Conservation (phyloP, 2,888 invertebrate species). For the Orchesella flavescens region DNA sequence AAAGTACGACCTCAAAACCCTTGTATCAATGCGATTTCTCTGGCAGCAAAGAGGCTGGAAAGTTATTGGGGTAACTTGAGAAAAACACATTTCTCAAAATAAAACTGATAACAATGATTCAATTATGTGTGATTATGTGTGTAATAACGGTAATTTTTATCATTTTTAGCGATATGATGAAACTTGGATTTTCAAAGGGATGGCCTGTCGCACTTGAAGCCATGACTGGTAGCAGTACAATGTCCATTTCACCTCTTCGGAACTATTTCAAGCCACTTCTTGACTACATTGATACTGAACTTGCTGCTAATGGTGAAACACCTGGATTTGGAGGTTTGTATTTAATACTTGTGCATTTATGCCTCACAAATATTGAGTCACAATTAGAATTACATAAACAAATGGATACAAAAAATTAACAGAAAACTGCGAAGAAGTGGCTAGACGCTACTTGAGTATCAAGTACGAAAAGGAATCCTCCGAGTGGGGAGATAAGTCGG, state of each 20-base stretch:
- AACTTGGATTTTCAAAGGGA: conserved; percentile 75
- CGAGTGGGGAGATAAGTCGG: conserved; percentile 73
- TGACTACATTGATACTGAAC: conserved; percentile 66
- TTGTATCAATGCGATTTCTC: conserved; percentile 76
- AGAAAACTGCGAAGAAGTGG: conserved; percentile 63
- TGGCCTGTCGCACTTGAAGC: conserved; percentile 75
- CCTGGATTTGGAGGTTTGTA: conserved; percentile 68
- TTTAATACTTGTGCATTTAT: no score
- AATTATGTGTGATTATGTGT: not conserved
- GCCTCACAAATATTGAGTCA: no score
- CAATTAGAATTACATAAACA: no score
- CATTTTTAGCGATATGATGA: conserved; percentile 74
- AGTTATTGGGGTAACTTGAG: conserved; percentile 73
- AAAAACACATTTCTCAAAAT: not conserved
- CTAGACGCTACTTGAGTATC: conserved; percentile 55
- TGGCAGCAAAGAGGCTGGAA: conserved; percentile 74
- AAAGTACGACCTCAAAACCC: conserved; percentile 70
- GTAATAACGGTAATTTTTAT: not conserved
- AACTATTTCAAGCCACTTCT: conserved; percentile 74
- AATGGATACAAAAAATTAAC: no score
- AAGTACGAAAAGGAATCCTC: conserved; percentile 63
- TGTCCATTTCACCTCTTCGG: conserved; percentile 73
- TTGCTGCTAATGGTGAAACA: conserved; percentile 73
- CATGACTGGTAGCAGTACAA: conserved; percentile 74
- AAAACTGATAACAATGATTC: not conserved